phyloP scores from a whole-genome alignment of 92 coral and sea anemone genomes.

The Parazoanthus swiftii region DNA sequence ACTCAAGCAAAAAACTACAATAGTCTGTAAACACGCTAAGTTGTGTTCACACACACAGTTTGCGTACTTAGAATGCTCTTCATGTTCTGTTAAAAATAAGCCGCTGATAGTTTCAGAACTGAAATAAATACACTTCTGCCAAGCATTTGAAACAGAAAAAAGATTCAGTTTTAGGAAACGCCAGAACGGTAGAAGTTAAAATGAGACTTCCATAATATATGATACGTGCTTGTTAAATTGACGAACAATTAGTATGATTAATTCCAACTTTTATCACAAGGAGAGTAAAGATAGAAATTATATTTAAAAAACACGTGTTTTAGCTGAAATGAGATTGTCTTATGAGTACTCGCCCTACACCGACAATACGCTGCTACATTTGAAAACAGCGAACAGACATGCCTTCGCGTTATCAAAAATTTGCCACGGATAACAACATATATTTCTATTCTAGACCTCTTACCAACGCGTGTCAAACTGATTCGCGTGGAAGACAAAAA shows the following conservation, averaged over 20 bases:
- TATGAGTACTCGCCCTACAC: not conserved
- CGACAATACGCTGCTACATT: not conserved
- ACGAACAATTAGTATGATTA: slow-evolving; percentile 32
- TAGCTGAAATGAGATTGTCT: not conserved
- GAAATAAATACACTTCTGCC: not conserved
- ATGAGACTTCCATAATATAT: not conserved
- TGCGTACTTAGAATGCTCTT: not conserved
- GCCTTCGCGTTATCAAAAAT: not conserved
- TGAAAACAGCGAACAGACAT: slow-evolving; percentile 10
- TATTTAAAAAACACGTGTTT: not conserved
- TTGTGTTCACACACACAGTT: not conserved
- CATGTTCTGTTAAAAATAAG: not conserved
- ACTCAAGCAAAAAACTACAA: slow-evolving; percentile 27
- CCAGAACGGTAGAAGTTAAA: not conserved
- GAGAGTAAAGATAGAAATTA: not conserved
- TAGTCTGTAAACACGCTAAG: slow-evolving; percentile 25
- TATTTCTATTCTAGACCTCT: not conserved
- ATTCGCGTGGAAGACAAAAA: not conserved
- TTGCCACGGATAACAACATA: not conserved
- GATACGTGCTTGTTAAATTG: slow-evolving; percentile 24
- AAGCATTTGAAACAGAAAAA: not conserved
- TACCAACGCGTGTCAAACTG: not conserved
- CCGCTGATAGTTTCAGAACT: not conserved
- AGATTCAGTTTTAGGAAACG: not conserved
- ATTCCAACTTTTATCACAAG: slow-evolving; percentile 16